phyloP scores from a whole-genome alignment of 2,888 invertebrate species.

The Sycophila texana region DNA sequence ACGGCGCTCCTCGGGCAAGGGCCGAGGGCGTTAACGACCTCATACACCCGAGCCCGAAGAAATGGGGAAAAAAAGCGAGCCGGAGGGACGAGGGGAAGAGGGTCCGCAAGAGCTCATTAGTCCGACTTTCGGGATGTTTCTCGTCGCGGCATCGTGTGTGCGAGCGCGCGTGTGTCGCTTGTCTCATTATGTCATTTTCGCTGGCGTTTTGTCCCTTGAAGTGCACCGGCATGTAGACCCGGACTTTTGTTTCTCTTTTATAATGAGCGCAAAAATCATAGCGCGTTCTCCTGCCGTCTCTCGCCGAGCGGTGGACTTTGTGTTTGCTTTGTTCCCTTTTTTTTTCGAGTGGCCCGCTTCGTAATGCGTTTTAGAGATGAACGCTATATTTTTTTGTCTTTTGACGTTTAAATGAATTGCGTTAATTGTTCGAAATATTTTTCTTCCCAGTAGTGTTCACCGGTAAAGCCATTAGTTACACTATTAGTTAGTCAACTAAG shows the following conservation, averaged over 20 bases:
- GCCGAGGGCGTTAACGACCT: slow-evolving; percentile 8
- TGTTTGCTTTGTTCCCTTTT: neutral
- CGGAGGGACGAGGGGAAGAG: neutral
- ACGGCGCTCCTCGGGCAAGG: neutral
- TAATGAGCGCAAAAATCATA: slow-evolving; percentile 47
- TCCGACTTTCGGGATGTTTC: slow-evolving; percentile 35
- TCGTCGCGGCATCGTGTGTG: neutral
- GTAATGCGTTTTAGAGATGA: neutral
- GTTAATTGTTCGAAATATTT: no score
- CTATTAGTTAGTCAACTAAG: no score
- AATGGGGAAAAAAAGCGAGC: neutral
- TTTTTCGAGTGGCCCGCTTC: neutral
- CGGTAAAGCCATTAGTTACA: no score
- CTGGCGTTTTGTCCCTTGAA: slow-evolving; percentile 21
- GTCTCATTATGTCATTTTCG: slow-evolving; percentile 54
- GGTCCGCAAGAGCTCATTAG: slow-evolving; percentile 37
- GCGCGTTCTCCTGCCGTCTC: neutral
- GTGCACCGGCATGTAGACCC: slow-evolving; percentile 4
- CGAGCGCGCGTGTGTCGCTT: slow-evolving; percentile 11
- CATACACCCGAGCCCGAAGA: neutral
- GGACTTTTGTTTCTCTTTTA: slow-evolving; percentile 27
- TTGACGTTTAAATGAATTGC: no score
- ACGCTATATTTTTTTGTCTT: neutral
- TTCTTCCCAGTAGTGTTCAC: no score
- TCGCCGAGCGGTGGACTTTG: neutral